Base-by-base conservation (phyloP, 2,113 vertebrate species). In the Pitta sordida region DNA sequence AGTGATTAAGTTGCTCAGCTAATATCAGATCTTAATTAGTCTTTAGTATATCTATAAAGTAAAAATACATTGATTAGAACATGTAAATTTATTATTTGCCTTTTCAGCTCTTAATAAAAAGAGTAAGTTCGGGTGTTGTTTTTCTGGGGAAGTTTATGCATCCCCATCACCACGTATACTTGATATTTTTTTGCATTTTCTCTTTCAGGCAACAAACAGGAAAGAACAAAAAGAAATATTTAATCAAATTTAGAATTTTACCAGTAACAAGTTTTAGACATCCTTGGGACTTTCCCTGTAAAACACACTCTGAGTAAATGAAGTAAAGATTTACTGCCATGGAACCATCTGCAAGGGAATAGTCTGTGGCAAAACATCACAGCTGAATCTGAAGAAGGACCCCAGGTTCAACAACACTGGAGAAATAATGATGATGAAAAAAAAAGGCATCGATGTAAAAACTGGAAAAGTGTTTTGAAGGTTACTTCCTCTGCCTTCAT, bases 1-100 rank as follows among this genome's bases (percentile, higher is more conserved):
- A 90, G 58, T 79, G 86, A 94, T 81, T 95, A 84, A 86, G 67
- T 93, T 91, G 52, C 83, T 96, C 56, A 78, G 83, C 86, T 91
- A 88, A 83, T 75, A 65, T 89, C 74, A 75, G 49, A 77, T 34
- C 52, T 93, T 95, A 95, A 93, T 94, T 91, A 88, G 83, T 36
- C 46, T 77, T 92, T 56, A 86, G 39, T 63, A 53, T 85, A 89
- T 70, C 62, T 74, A 30, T 30, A 83, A 94, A 93, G 68, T 76
- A 84, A 95, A 91, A 96, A 85, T 37, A 92, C 14, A 17, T 80
- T 95, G 53, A 92, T 90, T 71, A 91, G 34, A 75, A 92, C 32
- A 46, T 39, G 43, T 41, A 90, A 44, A 88, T 88, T 78, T 81
- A 64, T 86, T 70, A 62, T 37, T 26, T 80, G 30, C 26, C 19